Evolutionary conservation across 2,113 vertebrate genomes (phyloP), one percentile per base, ranked within the genome.

Genomic region (Caracal caracal): DNA sequence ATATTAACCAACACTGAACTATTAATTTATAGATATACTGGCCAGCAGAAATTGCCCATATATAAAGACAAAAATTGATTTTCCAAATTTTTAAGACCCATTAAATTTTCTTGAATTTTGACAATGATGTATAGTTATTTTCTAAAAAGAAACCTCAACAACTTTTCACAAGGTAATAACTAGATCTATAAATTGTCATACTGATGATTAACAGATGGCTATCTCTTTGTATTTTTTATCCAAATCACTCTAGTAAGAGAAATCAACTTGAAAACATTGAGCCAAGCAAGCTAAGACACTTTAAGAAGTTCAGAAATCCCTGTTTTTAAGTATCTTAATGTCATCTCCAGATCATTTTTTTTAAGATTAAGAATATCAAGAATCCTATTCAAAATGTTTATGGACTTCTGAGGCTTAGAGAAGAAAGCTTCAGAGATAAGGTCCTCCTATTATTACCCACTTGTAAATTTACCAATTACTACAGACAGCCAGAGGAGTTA

Each of bases 191-290:
- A 85, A 35, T 30, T 82, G 83, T 59, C 19, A 33, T 13, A 12
- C 3, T 86, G 9, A 82, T 86, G 96, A 66, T 40, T 73, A 95
- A 43, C 26, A 19, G 13, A 88, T 90, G 30, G 20, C 43, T 53
- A 93, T 19, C 35, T 93, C 3, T 87, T 94, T 95, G 35, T 43
- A 66, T 70, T 92, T 87, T 84, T 87, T 71, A 92, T 11, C 6
- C 53, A 94, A 80, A 80, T 84, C 70, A 78, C 40, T 92, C 61
- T 91, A 17, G 24, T 79, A 84, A 88, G 37, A 88, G 22, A 91
- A 95, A 90, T 90, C 17, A 90, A 76, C 49, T 90, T 88, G 49
- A 81, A 93, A 97, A 79, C n/a, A 63, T 8, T 24, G 13, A 97
- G 35, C 3, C 43, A 82, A 82, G 43, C 33, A 59, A 68, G 15